Conservation (phyloP, 2,888 invertebrate genomes). For the Drosophila yooni region DNA sequence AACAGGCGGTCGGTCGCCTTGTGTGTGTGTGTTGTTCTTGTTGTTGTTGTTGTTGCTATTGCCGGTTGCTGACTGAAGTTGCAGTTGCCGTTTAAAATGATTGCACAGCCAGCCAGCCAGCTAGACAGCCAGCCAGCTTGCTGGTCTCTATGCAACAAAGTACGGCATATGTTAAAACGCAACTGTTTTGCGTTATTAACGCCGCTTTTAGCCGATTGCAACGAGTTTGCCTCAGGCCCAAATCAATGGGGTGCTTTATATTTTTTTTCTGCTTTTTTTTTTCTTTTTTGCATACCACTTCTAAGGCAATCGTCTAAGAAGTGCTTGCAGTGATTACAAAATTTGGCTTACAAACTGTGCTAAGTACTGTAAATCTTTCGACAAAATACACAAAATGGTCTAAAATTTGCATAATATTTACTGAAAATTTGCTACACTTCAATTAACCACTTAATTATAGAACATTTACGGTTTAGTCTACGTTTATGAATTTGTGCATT, state of each 20-base stretch:
- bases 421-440: background rate
- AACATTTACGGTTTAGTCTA: background rate
- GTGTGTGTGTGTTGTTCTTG: conserved; percentile 12
- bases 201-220: conserved; percentile 53
- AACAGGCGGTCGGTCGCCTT: conserved; percentile 55
- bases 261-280: conserved; percentile 5
- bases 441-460: background rate
- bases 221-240: conserved; percentile 41
- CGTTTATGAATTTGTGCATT: background rate
- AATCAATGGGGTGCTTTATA: conserved; percentile 34
- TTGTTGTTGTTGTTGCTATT: conserved; percentile 18
- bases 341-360: conserved; percentile 13
- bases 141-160: conserved; percentile 25
- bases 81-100: conserved; percentile 57
- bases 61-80: conserved; percentile 52
- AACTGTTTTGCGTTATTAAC: conserved; percentile 65
- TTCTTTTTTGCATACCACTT: conserved; percentile 44
- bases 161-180: conserved; percentile 52
- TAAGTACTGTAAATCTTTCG: conserved; percentile 11
- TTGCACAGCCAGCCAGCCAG: conserved; percentile 44
- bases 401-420: background rate
- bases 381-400: conserved; percentile 6
- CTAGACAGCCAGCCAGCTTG: conserved; percentile 22
- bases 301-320: conserved; percentile 16
- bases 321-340: conserved; percentile 31